These are phyloP conservation scores for Acrocephalus scirpaceus DNA, from an alignment of 2,797 vertebrate genomes.

Conservation along the genomic window DNA sequence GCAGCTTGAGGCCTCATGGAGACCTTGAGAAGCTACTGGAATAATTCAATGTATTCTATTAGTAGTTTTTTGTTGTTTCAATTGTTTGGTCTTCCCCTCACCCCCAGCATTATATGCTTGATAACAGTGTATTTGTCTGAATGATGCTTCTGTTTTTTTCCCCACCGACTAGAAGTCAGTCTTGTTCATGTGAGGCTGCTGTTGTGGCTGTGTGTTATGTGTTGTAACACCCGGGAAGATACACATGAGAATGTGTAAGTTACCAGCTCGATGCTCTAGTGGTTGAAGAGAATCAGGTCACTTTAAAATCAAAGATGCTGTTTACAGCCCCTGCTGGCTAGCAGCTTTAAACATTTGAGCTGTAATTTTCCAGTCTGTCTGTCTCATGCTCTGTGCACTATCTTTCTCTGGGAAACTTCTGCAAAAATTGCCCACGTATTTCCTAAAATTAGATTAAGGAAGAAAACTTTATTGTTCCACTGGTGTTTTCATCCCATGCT, in stretches of 20 bases:
- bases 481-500: not conserved
- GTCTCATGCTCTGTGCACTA: not conserved
- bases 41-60: not conserved
- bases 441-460: slow-evolving; percentile 27
- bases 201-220: not conserved
- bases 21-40: not conserved
- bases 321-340: not conserved
- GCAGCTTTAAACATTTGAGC: not conserved
- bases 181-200: not conserved
- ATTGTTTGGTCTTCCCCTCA: not conserved
- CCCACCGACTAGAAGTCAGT: not conserved
- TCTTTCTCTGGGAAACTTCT: not conserved
- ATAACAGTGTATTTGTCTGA: not conserved
- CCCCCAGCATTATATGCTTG: not conserved
- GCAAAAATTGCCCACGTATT: not conserved
- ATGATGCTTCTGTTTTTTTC: not conserved
- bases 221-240: not conserved
- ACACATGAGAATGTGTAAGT: not conserved
- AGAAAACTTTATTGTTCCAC: not conserved
- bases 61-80: not conserved
- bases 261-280: not conserved
- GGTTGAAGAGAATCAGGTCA: not conserved
- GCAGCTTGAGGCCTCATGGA: not conserved
- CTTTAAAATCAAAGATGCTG: not conserved
- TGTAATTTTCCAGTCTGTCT: slow-evolving; percentile 17